phyloP scores from a whole-genome alignment of 2,113 vertebrate genomes.

The Bombycilla garrulus region DNA sequence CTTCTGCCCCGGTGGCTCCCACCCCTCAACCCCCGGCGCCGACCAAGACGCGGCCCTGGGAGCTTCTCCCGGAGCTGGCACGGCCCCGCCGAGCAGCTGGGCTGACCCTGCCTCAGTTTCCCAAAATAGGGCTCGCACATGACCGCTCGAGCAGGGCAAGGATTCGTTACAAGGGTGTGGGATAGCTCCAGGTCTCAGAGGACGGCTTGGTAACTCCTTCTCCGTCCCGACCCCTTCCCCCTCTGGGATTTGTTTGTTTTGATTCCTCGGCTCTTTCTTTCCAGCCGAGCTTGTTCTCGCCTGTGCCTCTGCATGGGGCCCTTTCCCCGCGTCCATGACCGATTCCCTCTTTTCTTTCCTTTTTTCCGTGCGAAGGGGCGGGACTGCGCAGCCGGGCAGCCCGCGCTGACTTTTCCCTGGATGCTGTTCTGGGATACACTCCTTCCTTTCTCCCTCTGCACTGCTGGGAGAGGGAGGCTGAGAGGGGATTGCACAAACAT shows the following conservation, averaged over 20 bases:
- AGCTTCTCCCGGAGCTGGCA: neutral
- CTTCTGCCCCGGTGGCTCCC: neutral
- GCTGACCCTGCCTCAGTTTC: conserved; percentile 55
- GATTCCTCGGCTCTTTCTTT: neutral
- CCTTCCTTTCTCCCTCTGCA: neutral
- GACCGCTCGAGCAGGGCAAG: neutral
- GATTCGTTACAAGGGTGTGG: neutral
- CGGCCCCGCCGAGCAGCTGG: neutral
- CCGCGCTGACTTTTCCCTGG: neutral
- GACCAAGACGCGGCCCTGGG: fast-evolving
- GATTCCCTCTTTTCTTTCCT: neutral
- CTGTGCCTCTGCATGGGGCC: neutral
- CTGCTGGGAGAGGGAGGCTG: fast-evolving
- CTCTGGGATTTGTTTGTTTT: conserved; percentile 25
- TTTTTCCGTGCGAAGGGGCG: fast-evolving
- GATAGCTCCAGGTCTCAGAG: fast-evolving
- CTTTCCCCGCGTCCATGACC: neutral
- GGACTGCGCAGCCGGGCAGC: fast-evolving
- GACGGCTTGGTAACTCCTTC: neutral
- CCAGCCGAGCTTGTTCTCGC: neutral
- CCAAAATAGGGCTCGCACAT: conserved; percentile 41
- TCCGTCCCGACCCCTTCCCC: neutral
- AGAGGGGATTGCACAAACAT: neutral
- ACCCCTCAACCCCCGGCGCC: neutral
- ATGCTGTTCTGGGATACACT: neutral